phyloP scores from a whole-genome alignment of 2,888 invertebrate genomes.

The Chaetoderma sp. region DNA sequence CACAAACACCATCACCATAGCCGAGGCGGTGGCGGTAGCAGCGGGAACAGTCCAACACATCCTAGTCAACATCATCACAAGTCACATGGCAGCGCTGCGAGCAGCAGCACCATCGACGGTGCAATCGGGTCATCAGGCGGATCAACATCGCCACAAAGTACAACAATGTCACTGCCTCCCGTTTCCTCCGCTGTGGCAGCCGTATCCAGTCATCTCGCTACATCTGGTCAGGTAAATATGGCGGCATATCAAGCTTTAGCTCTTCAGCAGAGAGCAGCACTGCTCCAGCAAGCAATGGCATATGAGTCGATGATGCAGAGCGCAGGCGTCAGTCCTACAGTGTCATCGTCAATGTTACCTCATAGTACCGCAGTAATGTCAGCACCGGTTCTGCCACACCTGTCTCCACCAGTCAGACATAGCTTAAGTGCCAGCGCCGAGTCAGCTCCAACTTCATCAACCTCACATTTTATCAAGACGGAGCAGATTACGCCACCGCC shows the following conservation, averaged over 20 bases:
- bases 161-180: too few species aligned
- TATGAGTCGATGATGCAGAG: slow-evolving; percentile 59
- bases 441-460: neutral
- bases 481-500: slow-evolving; percentile 55
- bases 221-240: slow-evolving; percentile 47
- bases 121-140: too few species aligned
- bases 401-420: too few species aligned
- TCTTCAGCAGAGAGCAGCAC: slow-evolving; percentile 55
- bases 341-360: neutral
- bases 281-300: slow-evolving; percentile 57
- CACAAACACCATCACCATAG: too few species aligned
- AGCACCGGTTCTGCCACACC: neutral
- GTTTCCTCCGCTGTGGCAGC: too few species aligned
- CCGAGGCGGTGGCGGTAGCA: too few species aligned
- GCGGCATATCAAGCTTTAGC: slow-evolving; percentile 59
- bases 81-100: too few species aligned
- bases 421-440: too few species aligned
- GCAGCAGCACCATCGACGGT: too few species aligned
- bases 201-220: slow-evolving; percentile 38
- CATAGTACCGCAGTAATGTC: slow-evolving; percentile 6
- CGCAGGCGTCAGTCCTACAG: slow-evolving; percentile 22
- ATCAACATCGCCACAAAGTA: too few species aligned
- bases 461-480: slow-evolving; percentile 39
- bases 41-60: too few species aligned
- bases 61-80: too few species aligned